phyloP scores from a whole-genome alignment of 2,113 vertebrate genomes.

The Peucedramus taeniatus region DNA sequence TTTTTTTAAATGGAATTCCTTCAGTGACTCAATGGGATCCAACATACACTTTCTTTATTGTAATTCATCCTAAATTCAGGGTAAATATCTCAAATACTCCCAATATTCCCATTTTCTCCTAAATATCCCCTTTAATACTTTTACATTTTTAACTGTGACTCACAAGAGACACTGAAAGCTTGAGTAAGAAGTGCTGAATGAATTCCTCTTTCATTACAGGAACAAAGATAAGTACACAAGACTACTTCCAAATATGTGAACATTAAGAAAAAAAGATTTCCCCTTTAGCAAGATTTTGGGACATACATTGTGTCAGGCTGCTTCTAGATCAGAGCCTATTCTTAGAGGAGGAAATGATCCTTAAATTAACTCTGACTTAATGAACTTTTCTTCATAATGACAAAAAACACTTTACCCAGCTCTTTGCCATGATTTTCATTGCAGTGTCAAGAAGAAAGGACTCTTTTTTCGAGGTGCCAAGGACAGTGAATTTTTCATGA shows the following conservation, averaged over 20 bases:
- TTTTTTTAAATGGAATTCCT: background rate
- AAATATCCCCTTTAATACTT: background rate
- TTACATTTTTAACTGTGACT: background rate
- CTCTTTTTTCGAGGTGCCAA: background rate
- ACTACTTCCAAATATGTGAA: background rate
- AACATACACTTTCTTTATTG: background rate
- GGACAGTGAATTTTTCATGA: background rate
- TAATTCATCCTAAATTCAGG: background rate
- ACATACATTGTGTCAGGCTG: background rate
- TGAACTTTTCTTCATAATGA: background rate
- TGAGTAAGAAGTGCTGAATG: background rate
- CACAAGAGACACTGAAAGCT: background rate
- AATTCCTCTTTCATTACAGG: slow-evolving; percentile 5
- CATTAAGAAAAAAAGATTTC: background rate
- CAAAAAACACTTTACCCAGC: background rate
- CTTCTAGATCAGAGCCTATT: background rate
- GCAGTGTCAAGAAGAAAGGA: background rate
- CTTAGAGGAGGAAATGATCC: background rate
- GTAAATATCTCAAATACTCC: background rate
- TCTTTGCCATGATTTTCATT: background rate
- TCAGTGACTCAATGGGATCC: background rate
- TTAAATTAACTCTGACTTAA: background rate
- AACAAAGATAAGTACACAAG: background rate
- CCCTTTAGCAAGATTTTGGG: background rate
- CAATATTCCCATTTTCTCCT: background rate